Evolutionary conservation across 1,140 invertebrate genomes (phyloP).

Genomic region (Zaprionus capensis): DNA sequence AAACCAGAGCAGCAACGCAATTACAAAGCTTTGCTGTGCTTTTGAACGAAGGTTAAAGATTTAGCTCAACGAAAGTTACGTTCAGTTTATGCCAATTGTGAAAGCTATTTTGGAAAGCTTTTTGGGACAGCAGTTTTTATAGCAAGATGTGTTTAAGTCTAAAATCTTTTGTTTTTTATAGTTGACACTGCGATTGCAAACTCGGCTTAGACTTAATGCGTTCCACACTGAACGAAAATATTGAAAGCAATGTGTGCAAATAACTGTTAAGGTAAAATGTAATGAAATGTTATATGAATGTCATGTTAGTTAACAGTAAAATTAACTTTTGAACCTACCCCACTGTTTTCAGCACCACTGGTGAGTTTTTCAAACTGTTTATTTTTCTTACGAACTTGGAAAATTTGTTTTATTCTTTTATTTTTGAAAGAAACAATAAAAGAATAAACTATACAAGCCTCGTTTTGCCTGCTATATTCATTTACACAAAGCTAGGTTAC

Average conservation of each 20-base stretch:
- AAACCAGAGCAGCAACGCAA: constrained; percentile 29
- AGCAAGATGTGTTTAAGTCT: not conserved
- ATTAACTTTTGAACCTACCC: too few relatives aligned
- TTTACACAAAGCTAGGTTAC: too few relatives aligned
- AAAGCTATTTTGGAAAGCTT: not conserved
- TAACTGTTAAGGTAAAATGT: not conserved
- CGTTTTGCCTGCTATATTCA: too few relatives aligned
- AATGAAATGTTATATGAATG: too few relatives aligned
- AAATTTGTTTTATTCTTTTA: too few relatives aligned
- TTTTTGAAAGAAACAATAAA: too few relatives aligned
- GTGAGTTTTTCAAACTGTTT: too few relatives aligned
- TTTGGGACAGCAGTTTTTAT: constrained; percentile 38
- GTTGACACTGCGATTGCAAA: not conserved
- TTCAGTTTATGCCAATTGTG: constrained; percentile 22
- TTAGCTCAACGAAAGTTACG: not conserved
- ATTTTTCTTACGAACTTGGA: too few relatives aligned
- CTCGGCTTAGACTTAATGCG: not conserved
- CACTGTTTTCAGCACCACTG: too few relatives aligned
- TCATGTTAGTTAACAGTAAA: too few relatives aligned
- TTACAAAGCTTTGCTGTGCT: not conserved
- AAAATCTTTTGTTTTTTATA: not conserved
- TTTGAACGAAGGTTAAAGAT: not conserved
- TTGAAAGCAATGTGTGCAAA: not conserved
- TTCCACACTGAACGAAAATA: constrained; percentile 37
- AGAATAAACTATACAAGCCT: too few relatives aligned